Percentiles rank a stretch among this genome's conserved stretches.
These are phyloP conservation scores for Rattus rattus DNA, from an alignment of 2,113 vertebrate genomes.

Conservation along the genomic window DNA sequence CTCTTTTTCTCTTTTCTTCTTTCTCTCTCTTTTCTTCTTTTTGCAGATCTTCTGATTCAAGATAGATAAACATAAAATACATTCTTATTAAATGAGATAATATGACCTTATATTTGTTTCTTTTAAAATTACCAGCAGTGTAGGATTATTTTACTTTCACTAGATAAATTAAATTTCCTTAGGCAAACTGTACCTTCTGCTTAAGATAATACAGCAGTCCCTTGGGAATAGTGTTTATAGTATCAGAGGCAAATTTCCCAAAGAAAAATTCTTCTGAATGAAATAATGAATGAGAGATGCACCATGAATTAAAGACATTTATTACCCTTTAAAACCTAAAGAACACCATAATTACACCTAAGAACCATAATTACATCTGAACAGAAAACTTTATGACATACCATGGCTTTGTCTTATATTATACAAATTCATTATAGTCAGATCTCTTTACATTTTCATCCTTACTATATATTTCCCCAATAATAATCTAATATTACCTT, in stretches of 20 bases:
- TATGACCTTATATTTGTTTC: accelerated
- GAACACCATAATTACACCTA: too few relatives aligned
- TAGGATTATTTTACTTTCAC: neutral
- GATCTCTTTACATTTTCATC: neutral
- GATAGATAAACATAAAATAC: neutral
- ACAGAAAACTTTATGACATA: neutral
- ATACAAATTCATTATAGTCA: neutral
- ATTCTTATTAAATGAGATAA: slow-evolving; percentile 7
- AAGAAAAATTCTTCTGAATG: neutral
- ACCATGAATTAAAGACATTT: neutral
- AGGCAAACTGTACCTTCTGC: neutral
- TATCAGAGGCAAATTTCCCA: neutral
- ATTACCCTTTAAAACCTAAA: neutral
- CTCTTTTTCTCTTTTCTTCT: neutral
- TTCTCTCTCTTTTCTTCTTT: neutral
- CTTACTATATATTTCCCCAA: neutral
- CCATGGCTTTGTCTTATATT: too few relatives aligned
- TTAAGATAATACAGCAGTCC: neutral
- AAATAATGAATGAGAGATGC: neutral
- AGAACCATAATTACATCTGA: neutral
- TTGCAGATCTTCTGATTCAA: neutral
- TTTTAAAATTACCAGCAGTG: neutral
- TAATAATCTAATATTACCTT: neutral
- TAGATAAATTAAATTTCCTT: neutral
- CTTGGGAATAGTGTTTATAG: neutral